phyloP scores from a whole-genome alignment of 2,888 invertebrate genomes.

The Argyresthia albistria region DNA sequence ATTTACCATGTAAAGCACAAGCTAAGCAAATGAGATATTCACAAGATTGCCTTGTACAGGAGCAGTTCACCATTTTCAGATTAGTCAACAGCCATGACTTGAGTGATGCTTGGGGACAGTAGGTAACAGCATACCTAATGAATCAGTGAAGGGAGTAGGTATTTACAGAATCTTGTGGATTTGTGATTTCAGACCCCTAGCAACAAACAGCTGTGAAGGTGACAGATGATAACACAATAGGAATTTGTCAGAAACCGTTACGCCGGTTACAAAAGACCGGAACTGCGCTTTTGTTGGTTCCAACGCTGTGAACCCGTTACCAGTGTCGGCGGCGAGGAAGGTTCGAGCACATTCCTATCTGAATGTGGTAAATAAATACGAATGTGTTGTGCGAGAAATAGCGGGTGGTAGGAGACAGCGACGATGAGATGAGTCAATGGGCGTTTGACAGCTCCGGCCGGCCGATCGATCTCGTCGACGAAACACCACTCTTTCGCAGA shows the following conservation, averaged over 20 bases:
- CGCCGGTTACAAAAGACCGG: background rate
- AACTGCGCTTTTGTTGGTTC: background rate
- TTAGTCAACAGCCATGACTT: no score
- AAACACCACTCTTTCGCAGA: slow-evolving; percentile 16
- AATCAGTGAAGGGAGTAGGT: no score
- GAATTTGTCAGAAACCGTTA: background rate
- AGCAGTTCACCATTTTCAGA: no score
- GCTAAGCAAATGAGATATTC: background rate
- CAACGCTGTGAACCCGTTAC: slow-evolving; percentile 14
- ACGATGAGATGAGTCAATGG: slow-evolving; percentile 67
- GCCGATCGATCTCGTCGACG: slow-evolving; percentile 60
- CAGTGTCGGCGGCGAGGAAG: slow-evolving; percentile 20
- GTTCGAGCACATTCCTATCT: background rate
- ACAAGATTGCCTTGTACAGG: background rate
- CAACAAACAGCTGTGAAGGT: no score
- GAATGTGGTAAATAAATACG: slow-evolving; percentile 16
- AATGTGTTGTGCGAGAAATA: slow-evolving; percentile 54
- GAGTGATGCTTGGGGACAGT: no score
- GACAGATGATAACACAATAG: no score
- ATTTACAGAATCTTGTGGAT: no score
- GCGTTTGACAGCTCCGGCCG: slow-evolving; percentile 58
- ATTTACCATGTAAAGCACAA: background rate
- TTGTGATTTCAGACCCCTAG: no score
- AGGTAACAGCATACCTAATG: no score
- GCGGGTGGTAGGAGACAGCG: slow-evolving; percentile 23